A percentile compares a stretch with the other conserved stretches of the same genome.
Evolutionary conservation across 64 coral and sea anemone genomes (phyloP).

Genomic region (Actinia equina): DNA sequence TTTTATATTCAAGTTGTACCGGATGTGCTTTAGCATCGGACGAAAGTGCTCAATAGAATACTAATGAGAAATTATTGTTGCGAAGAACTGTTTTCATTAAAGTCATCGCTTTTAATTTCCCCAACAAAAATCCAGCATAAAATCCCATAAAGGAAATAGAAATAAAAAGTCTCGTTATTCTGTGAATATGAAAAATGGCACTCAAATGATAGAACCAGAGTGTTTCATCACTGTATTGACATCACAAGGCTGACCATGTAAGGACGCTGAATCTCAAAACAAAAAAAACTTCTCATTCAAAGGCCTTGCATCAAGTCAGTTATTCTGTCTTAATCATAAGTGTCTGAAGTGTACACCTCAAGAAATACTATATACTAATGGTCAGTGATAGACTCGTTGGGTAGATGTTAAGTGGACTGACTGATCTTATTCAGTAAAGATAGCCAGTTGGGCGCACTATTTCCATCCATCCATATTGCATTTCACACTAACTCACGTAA

Average conservation of each 20-base stretch:
- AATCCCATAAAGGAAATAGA: background rate
- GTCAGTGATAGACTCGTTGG: background rate
- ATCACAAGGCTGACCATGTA: background rate
- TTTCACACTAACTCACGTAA: background rate
- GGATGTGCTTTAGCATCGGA: background rate
- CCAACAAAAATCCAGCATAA: background rate
- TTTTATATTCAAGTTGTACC: background rate
- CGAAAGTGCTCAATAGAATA: slow-evolving; percentile 7
- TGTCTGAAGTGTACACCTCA: background rate
- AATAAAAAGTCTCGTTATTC: background rate
- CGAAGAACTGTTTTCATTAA: background rate
- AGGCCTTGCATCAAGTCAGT: background rate
- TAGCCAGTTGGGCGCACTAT: background rate
- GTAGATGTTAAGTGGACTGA: background rate
- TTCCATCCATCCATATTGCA: background rate
- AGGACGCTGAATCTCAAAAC: background rate
- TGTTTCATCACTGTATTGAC: background rate
- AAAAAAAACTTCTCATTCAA: background rate
- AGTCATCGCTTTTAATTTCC: background rate
- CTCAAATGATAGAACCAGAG: background rate
- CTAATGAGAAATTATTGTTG: background rate
- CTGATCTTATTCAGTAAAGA: background rate
- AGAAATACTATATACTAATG: background rate
- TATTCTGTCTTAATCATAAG: background rate
- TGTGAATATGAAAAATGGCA: slow-evolving; percentile 7